A percentile compares a stretch with the other conserved stretches of the same genome.
These are phyloP conservation scores for Pseudopipra pipra DNA, from an alignment of 2,113 vertebrate species.

Conservation along the genomic window DNA sequence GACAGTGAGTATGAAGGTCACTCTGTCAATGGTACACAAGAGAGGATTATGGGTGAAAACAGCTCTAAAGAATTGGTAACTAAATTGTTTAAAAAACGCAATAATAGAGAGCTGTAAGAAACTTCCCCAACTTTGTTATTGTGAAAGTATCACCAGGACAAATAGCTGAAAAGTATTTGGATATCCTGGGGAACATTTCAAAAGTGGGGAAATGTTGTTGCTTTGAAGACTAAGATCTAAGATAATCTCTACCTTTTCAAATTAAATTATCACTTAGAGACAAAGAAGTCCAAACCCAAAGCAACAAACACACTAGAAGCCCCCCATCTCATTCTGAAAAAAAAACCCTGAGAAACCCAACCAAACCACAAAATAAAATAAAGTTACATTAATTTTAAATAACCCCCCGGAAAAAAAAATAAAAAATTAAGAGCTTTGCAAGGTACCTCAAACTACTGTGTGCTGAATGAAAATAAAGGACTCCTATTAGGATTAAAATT, in stretches of 20 bases:
- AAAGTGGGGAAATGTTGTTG: neutral
- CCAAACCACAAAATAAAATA: neutral
- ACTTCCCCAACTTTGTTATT: neutral
- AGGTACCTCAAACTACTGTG: neutral
- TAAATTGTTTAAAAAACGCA: slow-evolving; percentile 56
- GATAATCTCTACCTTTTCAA: neutral
- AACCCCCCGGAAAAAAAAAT: fast-evolving
- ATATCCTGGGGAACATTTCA: neutral
- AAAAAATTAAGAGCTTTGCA: neutral
- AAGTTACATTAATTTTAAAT: neutral
- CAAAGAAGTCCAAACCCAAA: neutral
- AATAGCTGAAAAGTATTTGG: neutral
- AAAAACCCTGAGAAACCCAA: neutral
- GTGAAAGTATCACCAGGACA: neutral
- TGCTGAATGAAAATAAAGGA: neutral
- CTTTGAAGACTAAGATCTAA: neutral
- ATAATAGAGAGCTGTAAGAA: neutral
- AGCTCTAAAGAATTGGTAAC: slow-evolving; percentile 33
- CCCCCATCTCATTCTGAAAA: neutral
- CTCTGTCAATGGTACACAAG: slow-evolving; percentile 82
- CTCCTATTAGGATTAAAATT: neutral
- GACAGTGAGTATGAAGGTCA: slow-evolving; percentile 87
- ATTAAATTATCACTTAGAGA: neutral
- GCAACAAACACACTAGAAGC: neutral
- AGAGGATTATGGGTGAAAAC: slow-evolving; percentile 75